Evolutionary conservation across 30 jellyfish, hydroid and myxozoan genomes (phyloP).

Genomic region (Nemopilema nomurai): DNA sequence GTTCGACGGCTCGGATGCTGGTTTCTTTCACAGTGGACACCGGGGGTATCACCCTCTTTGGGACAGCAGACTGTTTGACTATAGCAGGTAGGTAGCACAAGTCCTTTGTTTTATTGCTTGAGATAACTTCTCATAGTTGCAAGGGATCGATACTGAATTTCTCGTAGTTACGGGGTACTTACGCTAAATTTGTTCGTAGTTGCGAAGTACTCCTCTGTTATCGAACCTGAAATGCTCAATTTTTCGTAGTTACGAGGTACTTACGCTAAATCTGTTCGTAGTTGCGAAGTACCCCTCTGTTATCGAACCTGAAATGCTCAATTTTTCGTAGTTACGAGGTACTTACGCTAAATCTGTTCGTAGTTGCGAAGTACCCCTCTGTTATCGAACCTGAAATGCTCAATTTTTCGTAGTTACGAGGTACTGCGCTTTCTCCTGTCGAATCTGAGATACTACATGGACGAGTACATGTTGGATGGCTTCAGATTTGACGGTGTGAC

Average conservation of each 20-base stretch:
- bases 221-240: too few species aligned
- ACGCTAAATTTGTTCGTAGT: too few species aligned
- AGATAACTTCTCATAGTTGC: too few species aligned
- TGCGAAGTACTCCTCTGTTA: too few species aligned
- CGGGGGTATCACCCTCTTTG: constrained; percentile 82
- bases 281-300: too few species aligned
- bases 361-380: neutral
- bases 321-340: constrained; percentile 88
- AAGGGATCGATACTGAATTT: too few species aligned
- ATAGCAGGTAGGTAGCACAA: constrained; percentile 70
- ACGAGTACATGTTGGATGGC: constrained; percentile 93
- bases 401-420: constrained; percentile 81
- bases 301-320: too few species aligned
- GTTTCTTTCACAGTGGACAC: constrained; percentile 88
- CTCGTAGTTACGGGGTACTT: too few species aligned
- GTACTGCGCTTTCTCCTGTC: constrained; percentile 90
- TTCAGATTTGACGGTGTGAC: constrained; percentile 99
- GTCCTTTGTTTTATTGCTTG: too few species aligned
- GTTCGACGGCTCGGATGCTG: constrained; percentile 91
- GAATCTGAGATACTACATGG: constrained; percentile 90
- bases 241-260: too few species aligned
- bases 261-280: too few species aligned
- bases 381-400: too few species aligned
- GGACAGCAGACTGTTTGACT: constrained; percentile 91
- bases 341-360: constrained; percentile 5